Evolutionary conservation across 2,888 invertebrate species (phyloP).

Genomic region (Tillus elongatus): DNA sequence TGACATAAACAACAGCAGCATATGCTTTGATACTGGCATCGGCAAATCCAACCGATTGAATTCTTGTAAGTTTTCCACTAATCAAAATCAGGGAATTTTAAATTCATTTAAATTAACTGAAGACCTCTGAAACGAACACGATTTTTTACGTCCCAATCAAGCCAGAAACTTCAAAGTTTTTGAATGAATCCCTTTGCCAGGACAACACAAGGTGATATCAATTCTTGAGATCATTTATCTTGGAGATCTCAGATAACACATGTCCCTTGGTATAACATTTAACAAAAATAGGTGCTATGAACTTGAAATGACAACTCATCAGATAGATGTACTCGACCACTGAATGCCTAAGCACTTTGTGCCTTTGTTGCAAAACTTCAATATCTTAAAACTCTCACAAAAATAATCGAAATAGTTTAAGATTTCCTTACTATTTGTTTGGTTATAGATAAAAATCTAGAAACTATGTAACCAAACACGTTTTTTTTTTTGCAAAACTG

Average conservation of each 20-base stretch:
- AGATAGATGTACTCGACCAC: too few relatives aligned
- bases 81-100: not conserved
- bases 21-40: not conserved
- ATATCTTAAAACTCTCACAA: too few relatives aligned
- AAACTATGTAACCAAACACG: too few relatives aligned
- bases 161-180: not conserved
- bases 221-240: not conserved
- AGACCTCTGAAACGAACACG: not conserved
- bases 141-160: conserved; percentile 3
- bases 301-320: conserved; percentile 2
- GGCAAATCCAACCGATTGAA: not conserved
- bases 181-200: not conserved
- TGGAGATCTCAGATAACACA: not conserved
- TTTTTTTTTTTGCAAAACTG: too few relatives aligned
- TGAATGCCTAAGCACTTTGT: conserved; percentile 1
- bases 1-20: not conserved
- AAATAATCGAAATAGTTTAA: too few relatives aligned
- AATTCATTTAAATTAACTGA: not conserved
- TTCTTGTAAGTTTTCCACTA: not conserved
- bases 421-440: too few relatives aligned
- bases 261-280: conserved; percentile 1
- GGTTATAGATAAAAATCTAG: too few relatives aligned
- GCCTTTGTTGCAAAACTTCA: not conserved
- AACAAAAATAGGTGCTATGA: not conserved
- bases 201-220: not conserved